Evolutionary conservation across 2,888 invertebrate genomes (phyloP), one percentile per base, ranked within the genome.

Genomic region (Galerucella pusilla): DNA sequence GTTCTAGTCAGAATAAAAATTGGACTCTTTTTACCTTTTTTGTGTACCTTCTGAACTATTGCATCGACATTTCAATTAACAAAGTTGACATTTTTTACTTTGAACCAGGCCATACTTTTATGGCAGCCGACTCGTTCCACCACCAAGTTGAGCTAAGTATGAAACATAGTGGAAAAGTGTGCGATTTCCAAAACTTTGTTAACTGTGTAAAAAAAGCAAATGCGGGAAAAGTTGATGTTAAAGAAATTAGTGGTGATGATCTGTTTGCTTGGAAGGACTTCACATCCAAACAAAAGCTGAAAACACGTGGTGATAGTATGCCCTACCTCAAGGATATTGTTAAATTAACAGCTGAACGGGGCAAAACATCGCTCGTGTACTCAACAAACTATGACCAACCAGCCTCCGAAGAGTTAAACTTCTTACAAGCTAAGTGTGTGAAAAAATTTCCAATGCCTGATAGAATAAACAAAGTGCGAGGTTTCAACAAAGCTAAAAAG

Each of bases 111-210:
- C n/a, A n/a, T n/a, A n/a, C n/a, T n/a, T n/a, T n/a, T n/a, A n/a
- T n/a, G n/a, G n/a, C n/a, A n/a, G 68, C 67, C 11, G 54, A 67
- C 67, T 49, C 28, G 2, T 67, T 52, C 16, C 67, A 67, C 67
- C 67, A 67, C 16, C 67, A 67, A 25, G 67, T 67, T 67, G 54
- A 67, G 4, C 49, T 52, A 6, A 2, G 42, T 64, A 49, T 70
- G 63, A 61, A 70, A 28, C 61, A 70, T n/a, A 70, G 63, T 63
- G 70, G 70, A 49, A 61, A 42, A 16, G 70, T 70, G 12, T 45
- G 61, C 20, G 70, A 70, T 46, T 70, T 70, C 61, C 70, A 70
- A 46, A 16, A 61, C n/a, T 61, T 70, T 61, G 60, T 70, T 59
- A 46, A 70, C 7, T 63, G 49, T 64, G 71, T 64, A 49, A 49